Percentiles rank a stretch among this genome's conserved stretches.
These are phyloP conservation scores for Osedax frankpressi DNA, from an alignment of 2,888 invertebrate species.

Conservation along the genomic window DNA sequence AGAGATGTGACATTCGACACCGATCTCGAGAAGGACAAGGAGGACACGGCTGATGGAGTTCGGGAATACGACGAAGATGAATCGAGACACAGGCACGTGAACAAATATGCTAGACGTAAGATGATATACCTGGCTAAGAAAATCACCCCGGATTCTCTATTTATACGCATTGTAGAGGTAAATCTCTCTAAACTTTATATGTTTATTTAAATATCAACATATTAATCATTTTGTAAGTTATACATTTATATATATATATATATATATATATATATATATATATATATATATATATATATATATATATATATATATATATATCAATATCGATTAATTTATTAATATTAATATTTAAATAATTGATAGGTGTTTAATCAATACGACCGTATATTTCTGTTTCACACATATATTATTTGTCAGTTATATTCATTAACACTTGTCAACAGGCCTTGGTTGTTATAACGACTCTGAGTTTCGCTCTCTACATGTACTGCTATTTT, in stretches of 20 bases:
- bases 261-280: neutral
- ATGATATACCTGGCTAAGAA: constrained; percentile 43
- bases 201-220: too few relatives aligned
- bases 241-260: neutral
- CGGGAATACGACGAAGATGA: neutral
- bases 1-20: neutral
- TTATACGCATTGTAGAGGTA: constrained; percentile 36
- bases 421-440: too few relatives aligned
- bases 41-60: neutral
- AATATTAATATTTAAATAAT: too few relatives aligned
- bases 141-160: constrained; percentile 44
- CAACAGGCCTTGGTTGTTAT: constrained; percentile 26
- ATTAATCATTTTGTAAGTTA: too few relatives aligned
- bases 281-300: neutral
- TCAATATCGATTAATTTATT: too few relatives aligned
- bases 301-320: neutral
- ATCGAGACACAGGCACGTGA: neutral
- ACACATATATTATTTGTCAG: too few relatives aligned
- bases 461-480: constrained; percentile 30
- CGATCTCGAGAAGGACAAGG: neutral
- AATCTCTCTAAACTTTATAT: too few relatives aligned
- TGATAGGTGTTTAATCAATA: too few relatives aligned
- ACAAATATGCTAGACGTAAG: neutral
- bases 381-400: too few relatives aligned
- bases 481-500: constrained; percentile 46